phyloP scores from a whole-genome alignment of 2,888 invertebrate species.

The Sacculina carcini region DNA sequence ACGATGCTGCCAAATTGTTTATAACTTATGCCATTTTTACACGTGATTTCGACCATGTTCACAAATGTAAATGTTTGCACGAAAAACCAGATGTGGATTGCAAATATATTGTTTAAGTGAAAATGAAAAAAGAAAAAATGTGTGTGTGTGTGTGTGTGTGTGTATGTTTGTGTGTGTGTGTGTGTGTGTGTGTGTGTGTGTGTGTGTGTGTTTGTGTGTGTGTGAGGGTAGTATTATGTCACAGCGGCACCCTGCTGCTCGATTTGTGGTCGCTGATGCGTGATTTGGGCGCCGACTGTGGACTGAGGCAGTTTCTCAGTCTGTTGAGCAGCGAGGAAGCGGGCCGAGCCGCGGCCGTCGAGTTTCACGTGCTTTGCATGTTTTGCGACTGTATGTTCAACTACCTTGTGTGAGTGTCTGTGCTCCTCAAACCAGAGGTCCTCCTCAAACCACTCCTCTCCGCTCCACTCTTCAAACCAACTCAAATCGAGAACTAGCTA shows the following conservation, averaged over 20 bases:
- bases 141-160: too few relatives aligned
- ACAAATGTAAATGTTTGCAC: too few relatives aligned
- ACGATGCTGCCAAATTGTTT: too few relatives aligned
- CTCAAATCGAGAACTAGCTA: too few relatives aligned
- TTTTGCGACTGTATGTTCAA: constrained; percentile 89
- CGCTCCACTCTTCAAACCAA: too few relatives aligned
- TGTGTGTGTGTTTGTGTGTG: neutral
- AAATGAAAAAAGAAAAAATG: too few relatives aligned
- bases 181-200: neutral
- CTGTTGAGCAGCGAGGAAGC: constrained; percentile 51
- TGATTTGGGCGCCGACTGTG: constrained; percentile 63
- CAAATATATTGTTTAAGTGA: too few relatives aligned
- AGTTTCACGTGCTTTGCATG: constrained; percentile 72
- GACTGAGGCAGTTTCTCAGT: constrained; percentile 64
- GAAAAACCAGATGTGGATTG: too few relatives aligned
- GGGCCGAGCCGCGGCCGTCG: constrained; percentile 51
- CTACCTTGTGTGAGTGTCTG: constrained; percentile 57
- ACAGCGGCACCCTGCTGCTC: constrained; percentile 66
- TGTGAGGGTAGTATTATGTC: constrained; percentile 49
- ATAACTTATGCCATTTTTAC: too few relatives aligned
- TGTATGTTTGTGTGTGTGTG: neutral
- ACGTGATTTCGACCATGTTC: too few relatives aligned
- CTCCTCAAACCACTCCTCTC: too few relatives aligned
- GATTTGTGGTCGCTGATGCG: constrained; percentile 73
- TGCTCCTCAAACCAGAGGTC: neutral